Evolutionary conservation across 2,888 invertebrate species (phyloP), one percentile per base, ranked within the genome.

Genomic region (Eilema caniola): DNA sequence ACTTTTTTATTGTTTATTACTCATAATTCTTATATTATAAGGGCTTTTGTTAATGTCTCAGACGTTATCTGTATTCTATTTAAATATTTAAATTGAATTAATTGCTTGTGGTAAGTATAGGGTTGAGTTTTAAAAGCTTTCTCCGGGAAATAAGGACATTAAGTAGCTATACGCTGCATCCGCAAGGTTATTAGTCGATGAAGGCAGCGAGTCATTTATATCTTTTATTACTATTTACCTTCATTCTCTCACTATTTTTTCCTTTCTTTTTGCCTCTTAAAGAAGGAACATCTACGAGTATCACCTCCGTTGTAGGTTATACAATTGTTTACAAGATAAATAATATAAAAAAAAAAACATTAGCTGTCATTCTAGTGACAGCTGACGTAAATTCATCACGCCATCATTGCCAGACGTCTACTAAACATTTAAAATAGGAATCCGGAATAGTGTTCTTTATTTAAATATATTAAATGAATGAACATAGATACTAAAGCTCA

Each of bases 1-100:
- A 60, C 60, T 25, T 60, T 66, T 65, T 65, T 57, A 66, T 57
- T 20, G n/a, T 33, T 65, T 65, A 57, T 31, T 65, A 65, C 56
- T 3, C 28, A 2, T 14, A 61, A 25, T 16, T 59, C 16, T 24
- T 25, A 25, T 59, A 59, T 59, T 59, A 14, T 59, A 25, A 25
- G 25, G 5, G 23, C 59, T 28, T 24, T 25, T 59, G 24, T 59
- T 59, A 16, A 28, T 59, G 53, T 53, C 8, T 53, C n/a, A 53
- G 53, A 53, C 20, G 53, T 53, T 53, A 53, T 8, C 53, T n/a
- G 53, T n/a, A 53, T 53, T 53, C 7, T 20, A 47, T 4, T 47
- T 47, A 47, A 20, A 47, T 20, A 7, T 20, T 47, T 0, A 53
- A 53, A 53, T 1, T 10, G n/a, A 47, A 47, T 47, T 47, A 20